Percentiles rank a stretch among this genome's conserved stretches.
These are phyloP conservation scores for Chelon labrosus DNA, from an alignment of 2,797 vertebrate genomes.

Conservation along the genomic window DNA sequence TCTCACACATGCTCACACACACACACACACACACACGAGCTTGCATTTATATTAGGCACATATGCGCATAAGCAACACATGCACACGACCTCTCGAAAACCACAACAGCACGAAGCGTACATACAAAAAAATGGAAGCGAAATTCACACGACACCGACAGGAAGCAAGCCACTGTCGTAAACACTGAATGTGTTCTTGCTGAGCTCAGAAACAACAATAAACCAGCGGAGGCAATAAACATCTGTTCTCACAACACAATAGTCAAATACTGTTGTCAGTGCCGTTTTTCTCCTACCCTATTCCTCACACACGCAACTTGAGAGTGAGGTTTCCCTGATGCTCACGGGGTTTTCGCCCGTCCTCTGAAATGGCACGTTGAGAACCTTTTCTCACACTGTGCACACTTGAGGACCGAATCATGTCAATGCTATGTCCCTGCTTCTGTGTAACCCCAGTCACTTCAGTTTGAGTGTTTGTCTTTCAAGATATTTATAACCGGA, in stretches of 20 bases:
- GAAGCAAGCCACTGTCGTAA: conserved; percentile 46
- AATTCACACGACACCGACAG: conserved; percentile 34
- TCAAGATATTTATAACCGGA: conserved; percentile 11
- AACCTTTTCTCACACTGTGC: conserved; percentile 1
- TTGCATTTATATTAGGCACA: neutral
- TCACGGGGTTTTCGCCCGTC: neutral
- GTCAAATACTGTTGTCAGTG: neutral
- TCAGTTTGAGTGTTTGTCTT: neutral
- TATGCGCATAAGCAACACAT: neutral
- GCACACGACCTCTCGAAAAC: neutral
- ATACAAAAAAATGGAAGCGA: neutral
- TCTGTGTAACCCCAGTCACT: neutral
- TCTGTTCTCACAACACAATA: conserved; percentile 30
- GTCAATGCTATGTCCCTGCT: neutral
- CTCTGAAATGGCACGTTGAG: neutral
- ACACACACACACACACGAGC: neutral
- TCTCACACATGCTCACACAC: conserved; percentile 3
- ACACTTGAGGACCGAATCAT: neutral
- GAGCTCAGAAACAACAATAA: conserved; percentile 32
- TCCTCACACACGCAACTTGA: neutral
- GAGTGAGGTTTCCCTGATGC: neutral
- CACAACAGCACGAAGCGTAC: neutral
- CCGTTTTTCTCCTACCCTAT: neutral
- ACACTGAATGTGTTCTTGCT: conserved; percentile 39
- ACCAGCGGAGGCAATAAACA: conserved; percentile 17